Conservation (phyloP, 2,113 vertebrate genomes). For the Tautogolabrus adspersus region DNA sequence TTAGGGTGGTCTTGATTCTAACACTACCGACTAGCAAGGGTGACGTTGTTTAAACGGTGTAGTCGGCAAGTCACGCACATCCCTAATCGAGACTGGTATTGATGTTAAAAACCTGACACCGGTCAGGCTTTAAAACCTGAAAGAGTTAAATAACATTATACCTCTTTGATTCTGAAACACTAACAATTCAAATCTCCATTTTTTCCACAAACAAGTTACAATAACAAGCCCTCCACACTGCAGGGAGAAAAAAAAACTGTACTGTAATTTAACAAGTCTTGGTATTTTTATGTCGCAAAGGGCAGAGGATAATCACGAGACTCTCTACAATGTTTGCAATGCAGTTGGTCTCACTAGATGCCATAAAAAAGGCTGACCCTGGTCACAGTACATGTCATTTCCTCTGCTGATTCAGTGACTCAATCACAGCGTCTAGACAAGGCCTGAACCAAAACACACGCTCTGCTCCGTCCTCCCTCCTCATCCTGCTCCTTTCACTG, state of each 20-base stretch:
- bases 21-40: too few species aligned
- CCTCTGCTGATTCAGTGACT: constrained; percentile 34
- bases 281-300: neutral
- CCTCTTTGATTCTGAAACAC: neutral
- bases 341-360: neutral
- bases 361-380: constrained; percentile 11
- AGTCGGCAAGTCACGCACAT: too few species aligned
- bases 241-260: neutral
- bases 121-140: too few species aligned
- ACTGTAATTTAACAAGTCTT: neutral
- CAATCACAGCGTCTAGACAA: constrained; percentile 48
- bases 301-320: constrained; percentile 6
- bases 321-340: neutral
- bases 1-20: too few species aligned
- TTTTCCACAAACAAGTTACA: neutral
- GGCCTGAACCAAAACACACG: constrained; percentile 54
- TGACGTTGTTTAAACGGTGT: too few species aligned
- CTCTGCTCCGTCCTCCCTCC: constrained; percentile 9
- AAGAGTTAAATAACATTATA: too few species aligned
- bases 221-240: neutral
- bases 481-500: neutral
- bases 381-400: constrained; percentile 17
- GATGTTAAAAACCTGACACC: too few species aligned
- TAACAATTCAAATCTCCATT: neutral
- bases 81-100: too few species aligned